Base-by-base conservation (phyloP, 2,888 invertebrate species). In the Ctenicera cuprea region DNA sequence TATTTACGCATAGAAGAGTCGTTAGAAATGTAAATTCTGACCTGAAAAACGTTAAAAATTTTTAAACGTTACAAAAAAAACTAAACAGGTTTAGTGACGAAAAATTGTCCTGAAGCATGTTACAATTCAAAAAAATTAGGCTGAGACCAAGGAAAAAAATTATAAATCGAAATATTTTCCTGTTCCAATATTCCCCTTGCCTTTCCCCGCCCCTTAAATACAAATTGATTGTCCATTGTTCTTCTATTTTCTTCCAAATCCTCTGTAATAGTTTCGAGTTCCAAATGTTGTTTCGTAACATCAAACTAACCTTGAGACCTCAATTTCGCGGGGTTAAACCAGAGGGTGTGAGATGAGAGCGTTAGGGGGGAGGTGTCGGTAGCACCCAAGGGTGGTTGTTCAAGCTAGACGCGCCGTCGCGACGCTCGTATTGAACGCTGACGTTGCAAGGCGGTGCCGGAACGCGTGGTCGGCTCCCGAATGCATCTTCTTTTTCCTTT, bases 381-480 rank as follows among this genome's bases (percentile, higher is more conserved):
- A 14, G 26, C 9, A 43, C 38, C 20, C 37, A 16, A 45, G 72
- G 72, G 75, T 74, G 66, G 73, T 33, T 70, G 74, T 73, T 71
- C 26, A 57, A 30, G 64, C 75, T 72, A 81, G 85, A 84, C 84
- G 86, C 87, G 87, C 86, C 87, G 86, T 83, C 87, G 86, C 87
- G 87, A 82, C 87, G 84, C 80, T 68, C 72, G 83, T 87, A 87
- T 87, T 87, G 87, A 87, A 81, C 86, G 85, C 77, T 84, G 83
- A 86, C 86, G 87, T 86, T 84, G 84, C 84, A 84, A 86, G 86
- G 87, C 87, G 87, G 86, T 86, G 87, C 81, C 86, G 80, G 78
- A 81, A 79, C 82, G 82, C 83, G 80, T 76, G 77, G 66, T 68
- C 70, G 69, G 66, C 75, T 67, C 64, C 48, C 16, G 33, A 61